A percentile compares a stretch with the other conserved stretches of the same genome.
These are phyloP conservation scores for Noctua pronuba DNA, from an alignment of 2,888 invertebrate genomes.

Conservation along the genomic window DNA sequence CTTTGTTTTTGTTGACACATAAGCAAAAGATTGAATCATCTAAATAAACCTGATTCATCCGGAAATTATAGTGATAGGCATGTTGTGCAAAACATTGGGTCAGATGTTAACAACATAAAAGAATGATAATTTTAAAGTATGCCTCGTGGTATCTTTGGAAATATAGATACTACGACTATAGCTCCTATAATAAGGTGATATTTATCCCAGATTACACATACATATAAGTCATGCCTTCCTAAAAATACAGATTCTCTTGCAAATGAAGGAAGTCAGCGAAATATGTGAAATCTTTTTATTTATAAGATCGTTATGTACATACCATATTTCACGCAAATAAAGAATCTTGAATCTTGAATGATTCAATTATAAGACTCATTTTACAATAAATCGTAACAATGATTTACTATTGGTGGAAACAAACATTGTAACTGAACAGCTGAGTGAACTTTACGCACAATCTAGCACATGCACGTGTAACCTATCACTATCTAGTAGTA, in stretches of 20 bases:
- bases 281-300: no score
- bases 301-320: no score
- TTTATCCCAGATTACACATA: neutral
- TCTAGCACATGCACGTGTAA: slow-evolving; percentile 51
- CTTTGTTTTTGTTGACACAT: neutral
- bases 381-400: neutral
- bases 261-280: no score
- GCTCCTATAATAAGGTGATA: neutral
- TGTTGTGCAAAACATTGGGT: neutral
- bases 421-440: slow-evolving; percentile 44
- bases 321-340: no score
- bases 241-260: neutral
- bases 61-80: neutral
- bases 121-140: neutral
- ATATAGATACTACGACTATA: neutral
- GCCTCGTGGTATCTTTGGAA: neutral
- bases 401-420: neutral
- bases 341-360: no score
- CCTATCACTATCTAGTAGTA: slow-evolving; percentile 26
- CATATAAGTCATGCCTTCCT: neutral
- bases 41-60: neutral
- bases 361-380: neutral
- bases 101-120: neutral
- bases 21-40: slow-evolving; percentile 17
- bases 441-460: slow-evolving; percentile 33